These are phyloP conservation scores for Anguilla pacifica DNA, from an alignment of 2,797 vertebrate genomes.

Conservation along the genomic window DNA sequence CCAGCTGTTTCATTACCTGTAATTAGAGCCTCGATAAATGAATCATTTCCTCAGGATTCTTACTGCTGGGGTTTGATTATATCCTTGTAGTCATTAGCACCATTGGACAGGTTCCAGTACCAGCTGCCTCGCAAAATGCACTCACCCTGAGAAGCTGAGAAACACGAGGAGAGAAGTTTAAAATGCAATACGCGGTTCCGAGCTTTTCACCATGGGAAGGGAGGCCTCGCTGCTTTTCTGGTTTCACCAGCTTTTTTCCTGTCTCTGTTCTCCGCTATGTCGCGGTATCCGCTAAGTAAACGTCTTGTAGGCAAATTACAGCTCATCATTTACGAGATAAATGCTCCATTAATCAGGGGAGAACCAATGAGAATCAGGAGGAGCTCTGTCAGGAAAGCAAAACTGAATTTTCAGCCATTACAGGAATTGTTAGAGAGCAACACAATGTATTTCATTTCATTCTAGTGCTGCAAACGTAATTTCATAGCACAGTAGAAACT, in stretches of 20 bases:
- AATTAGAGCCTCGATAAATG: constrained; percentile 68
- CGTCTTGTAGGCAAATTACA: not conserved
- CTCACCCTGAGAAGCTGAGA: constrained; percentile 37
- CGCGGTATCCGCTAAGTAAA: not conserved
- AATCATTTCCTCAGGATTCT: constrained; percentile 66
- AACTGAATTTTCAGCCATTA: not conserved
- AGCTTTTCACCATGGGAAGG: not conserved
- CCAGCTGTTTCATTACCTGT: constrained; percentile 66
- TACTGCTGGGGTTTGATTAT: constrained; percentile 50
- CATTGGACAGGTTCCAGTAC: constrained; percentile 54
- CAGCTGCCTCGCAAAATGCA: constrained; percentile 37
- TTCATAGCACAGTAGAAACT: not conserved
- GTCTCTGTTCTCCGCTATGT: not conserved
- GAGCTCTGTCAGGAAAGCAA: not conserved
- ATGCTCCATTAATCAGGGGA: not conserved
- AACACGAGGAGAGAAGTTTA: constrained; percentile 19
- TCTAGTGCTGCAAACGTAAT: not conserved
- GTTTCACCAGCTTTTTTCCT: not conserved
- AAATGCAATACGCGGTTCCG: constrained; percentile 9
- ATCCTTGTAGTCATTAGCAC: constrained; percentile 51
- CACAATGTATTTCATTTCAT: not conserved
- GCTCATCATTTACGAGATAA: not conserved
- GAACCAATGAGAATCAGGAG: not conserved
- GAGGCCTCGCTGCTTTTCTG: not conserved
- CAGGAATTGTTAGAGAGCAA: not conserved